A percentile compares a stretch with the other conserved stretches of the same genome.
Evolutionary conservation across 1,140 invertebrate species (phyloP).

Genomic region (Myzus persicae): DNA sequence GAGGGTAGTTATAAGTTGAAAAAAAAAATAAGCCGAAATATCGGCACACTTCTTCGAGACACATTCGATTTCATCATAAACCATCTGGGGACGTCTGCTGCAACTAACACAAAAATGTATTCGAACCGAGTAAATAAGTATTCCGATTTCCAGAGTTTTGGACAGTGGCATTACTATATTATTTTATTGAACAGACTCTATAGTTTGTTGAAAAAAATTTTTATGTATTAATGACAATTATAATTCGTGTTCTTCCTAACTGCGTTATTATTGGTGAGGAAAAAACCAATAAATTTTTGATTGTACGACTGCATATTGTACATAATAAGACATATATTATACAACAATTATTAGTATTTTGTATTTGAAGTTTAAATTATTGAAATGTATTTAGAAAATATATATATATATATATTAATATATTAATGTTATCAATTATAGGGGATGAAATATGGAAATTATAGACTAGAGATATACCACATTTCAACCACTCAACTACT

Average conservation of each 20-base stretch:
- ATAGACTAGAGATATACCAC: background rate
- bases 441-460: background rate
- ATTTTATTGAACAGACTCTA: background rate
- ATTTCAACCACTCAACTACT: background rate
- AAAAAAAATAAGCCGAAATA: background rate
- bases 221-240: background rate
- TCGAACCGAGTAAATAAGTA: background rate
- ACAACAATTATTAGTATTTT: too few species aligned
- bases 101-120: background rate
- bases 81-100: background rate
- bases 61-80: background rate
- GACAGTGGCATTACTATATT: background rate
- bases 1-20: background rate
- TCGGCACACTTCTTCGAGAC: background rate
- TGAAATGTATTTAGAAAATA: too few species aligned
- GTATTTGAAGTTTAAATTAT: too few species aligned
- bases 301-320: too few species aligned
- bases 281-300: too few species aligned
- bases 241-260: too few species aligned
- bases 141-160: background rate
- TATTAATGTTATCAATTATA: too few species aligned
- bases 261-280: too few species aligned
- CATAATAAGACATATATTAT: too few species aligned
- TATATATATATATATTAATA: too few species aligned
- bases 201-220: background rate